Percentiles rank a stretch among this genome's conserved stretches.
phyloP scores from a whole-genome alignment of 2,113 vertebrate species.

The Pitta sordida region DNA sequence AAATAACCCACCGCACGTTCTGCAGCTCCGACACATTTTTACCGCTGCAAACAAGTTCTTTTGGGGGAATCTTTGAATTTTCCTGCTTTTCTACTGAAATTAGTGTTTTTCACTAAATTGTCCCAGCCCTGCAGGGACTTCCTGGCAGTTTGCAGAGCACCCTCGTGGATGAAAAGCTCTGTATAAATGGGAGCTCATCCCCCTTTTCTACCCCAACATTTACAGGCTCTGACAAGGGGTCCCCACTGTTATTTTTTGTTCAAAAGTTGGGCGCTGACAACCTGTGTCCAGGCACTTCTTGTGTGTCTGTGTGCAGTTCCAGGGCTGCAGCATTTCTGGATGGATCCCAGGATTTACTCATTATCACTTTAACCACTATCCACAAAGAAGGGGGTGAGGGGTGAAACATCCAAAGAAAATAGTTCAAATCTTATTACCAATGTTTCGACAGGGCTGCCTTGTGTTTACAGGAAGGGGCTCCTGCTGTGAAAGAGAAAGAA shows the following conservation, averaged over 20 bases:
- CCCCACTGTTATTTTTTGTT: neutral
- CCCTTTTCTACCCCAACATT: neutral
- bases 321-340: neutral
- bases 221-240: neutral
- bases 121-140: neutral
- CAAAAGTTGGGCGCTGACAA: neutral
- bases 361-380: constrained; percentile 39
- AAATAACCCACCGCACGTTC: neutral
- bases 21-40: neutral
- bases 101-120: neutral
- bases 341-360: constrained; percentile 40
- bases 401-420: constrained; percentile 62
- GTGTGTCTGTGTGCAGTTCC: neutral
- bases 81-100: neutral
- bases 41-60: neutral
- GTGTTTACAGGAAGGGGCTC: constrained; percentile 9
- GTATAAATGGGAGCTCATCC: neutral
- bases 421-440: constrained; percentile 18
- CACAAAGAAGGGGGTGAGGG: neutral
- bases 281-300: neutral
- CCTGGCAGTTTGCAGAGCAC: neutral
- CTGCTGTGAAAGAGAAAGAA: constrained; percentile 10
- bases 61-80: neutral
- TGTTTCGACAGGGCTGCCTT: constrained; percentile 27
- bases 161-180: neutral